Evolutionary conservation across 2,888 invertebrate species (phyloP).

Genomic region (Melanotus villosus): DNA sequence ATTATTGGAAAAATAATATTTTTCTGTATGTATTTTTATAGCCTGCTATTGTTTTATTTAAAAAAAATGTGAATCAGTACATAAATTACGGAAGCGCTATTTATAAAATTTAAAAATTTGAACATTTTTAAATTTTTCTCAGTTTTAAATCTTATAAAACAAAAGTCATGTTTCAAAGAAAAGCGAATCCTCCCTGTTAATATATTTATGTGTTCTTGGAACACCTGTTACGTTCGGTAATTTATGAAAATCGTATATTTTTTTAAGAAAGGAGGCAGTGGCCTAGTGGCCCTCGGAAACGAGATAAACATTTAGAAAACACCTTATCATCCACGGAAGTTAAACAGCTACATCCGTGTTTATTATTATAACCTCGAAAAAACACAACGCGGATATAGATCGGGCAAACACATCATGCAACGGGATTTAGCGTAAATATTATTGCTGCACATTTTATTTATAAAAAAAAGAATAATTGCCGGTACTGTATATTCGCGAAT

Average conservation of each 20-base stretch:
- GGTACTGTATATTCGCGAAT: too few species aligned
- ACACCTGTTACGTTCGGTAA: background rate
- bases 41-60: too few species aligned
- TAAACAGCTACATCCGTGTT: slow-evolving; percentile 40
- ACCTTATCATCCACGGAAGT: slow-evolving; percentile 44
- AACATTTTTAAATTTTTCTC: too few species aligned
- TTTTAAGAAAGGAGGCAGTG: slow-evolving; percentile 13
- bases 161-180: too few species aligned
- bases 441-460: slow-evolving; percentile 2
- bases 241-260: background rate
- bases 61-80: too few species aligned
- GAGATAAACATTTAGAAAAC: slow-evolving; percentile 40
- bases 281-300: slow-evolving; percentile 25
- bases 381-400: slow-evolving; percentile 24
- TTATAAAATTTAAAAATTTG: too few species aligned
- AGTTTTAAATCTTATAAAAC: too few species aligned
- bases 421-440: slow-evolving; percentile 22
- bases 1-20: too few species aligned
- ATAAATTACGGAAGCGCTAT: too few species aligned
- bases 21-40: too few species aligned
- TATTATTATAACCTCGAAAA: slow-evolving; percentile 41
- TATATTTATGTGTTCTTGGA: background rate
- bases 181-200: too few species aligned
- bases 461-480: too few species aligned
- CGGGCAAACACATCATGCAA: slow-evolving; percentile 13